Percentiles rank a stretch among this genome's conserved stretches.
These are phyloP conservation scores for Micropoecilia bifurca DNA, from an alignment of 2,797 vertebrate species.

Conservation along the genomic window DNA sequence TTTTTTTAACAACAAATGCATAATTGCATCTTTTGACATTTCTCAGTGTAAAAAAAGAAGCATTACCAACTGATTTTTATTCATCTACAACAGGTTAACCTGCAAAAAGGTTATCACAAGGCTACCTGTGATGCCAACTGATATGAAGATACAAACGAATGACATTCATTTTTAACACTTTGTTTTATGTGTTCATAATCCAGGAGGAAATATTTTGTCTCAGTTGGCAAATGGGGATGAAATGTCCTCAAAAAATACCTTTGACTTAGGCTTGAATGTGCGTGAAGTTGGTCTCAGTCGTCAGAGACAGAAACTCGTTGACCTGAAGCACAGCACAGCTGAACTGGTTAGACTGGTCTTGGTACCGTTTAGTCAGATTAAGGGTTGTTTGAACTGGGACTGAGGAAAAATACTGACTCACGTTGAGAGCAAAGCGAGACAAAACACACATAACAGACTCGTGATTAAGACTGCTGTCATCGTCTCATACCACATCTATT, in stretches of 20 bases:
- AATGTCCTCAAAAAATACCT: constrained; percentile 19
- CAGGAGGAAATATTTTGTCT: not conserved
- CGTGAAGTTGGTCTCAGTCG: constrained; percentile 31
- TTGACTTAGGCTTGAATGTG: constrained; percentile 48
- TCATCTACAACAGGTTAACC: constrained; percentile 38
- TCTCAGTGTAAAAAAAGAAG: constrained; percentile 65
- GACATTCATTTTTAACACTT: constrained; percentile 13
- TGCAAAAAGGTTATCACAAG: constrained; percentile 37
- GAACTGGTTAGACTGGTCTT: constrained; percentile 46
- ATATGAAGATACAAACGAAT: constrained; percentile 10
- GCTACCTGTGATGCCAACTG: constrained; percentile 33
- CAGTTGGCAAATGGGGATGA: constrained; percentile 1
- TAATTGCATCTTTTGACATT: constrained; percentile 59
- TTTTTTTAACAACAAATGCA: constrained; percentile 67
- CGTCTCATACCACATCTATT: constrained; percentile 5
- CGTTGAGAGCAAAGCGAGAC: constrained; percentile 36
- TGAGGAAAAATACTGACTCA: constrained; percentile 49
- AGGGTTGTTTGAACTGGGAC: constrained; percentile 43
- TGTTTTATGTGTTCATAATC: not conserved
- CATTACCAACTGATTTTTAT: constrained; percentile 8
- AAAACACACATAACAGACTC: constrained; percentile 45
- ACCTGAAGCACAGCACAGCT: constrained; percentile 25
- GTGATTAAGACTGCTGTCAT: constrained; percentile 29
- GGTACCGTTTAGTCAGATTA: constrained; percentile 46
- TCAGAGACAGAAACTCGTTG: constrained; percentile 33